Base-by-base conservation (phyloP, 92 coral and sea anemone species). In the Zoanthus sociatus region DNA sequence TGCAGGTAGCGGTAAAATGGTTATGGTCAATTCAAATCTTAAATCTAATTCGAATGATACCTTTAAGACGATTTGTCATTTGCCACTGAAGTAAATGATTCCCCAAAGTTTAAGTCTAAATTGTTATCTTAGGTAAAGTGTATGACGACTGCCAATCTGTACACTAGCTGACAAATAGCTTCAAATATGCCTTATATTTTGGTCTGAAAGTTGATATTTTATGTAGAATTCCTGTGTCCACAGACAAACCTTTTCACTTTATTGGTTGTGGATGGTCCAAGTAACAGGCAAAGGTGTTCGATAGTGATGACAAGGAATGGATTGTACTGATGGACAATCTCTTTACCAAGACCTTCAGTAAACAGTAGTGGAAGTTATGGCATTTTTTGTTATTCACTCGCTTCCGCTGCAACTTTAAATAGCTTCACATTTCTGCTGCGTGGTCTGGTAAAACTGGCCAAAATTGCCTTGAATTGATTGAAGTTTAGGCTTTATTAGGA, bases 181-280 rank as follows among this genome's bases (percentile, higher is more conserved):
- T 54, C 14, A 54, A 54, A 50, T 54, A 9, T 3, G 3, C 61
- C 3, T 54, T 2, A 54, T 13, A 55, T 55, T 55, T 55, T 55
- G 61, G 61, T 55, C 3, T 55, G 61, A 55, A 55, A 55, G 61
- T 55, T 55, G 61, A n/a, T n/a, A 55, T 5, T 55, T 55, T 55
- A 55, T 55, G 61, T 55, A 5, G 55, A 50, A 55, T 55, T 55
- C 15, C 9, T 55, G 61, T 55, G 10, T 9, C 61, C 9, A 55
- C 61, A 55, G 61, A 17, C 11, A 55, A 9, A 17, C 61, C 84
- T 32, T 90, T 90, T 78, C 67, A 87, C 78, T 91, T 91, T 70
- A 79, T 86, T 66, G 93, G 93, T 48, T 91, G 93, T 78, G 93
- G 93, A 5, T 91, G 93, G 93, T 10, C 91, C 12, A 7, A 26